Evolutionary conservation across 35 echinoderm and acorn worm species (phyloP), one percentile per base, ranked within the genome.

Genomic region (Heliocidaris erythrogramma): DNA sequence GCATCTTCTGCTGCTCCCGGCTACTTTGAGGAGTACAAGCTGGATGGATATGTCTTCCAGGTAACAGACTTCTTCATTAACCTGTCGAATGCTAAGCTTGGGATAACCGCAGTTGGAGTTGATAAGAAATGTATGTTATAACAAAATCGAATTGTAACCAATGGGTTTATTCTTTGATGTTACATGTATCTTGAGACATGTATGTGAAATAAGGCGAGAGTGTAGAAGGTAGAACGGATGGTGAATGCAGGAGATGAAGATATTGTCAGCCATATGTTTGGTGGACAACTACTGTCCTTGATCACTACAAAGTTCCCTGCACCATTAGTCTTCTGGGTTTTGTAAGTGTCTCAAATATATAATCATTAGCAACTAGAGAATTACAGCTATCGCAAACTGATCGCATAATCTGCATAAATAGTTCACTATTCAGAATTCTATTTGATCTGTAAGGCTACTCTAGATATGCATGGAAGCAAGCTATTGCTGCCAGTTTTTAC

Each of bases 1-100:
- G 98, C 98, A 29, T 97, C 97, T 1, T 96, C 98, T 14, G 98
- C 98, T 14, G 98, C 98, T 50, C 98, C 98, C 24, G 98, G 98
- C 50, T 99, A 99, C 95, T 96, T 96, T 85, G 96, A 97, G 85
- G 98, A 99, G 88, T 97, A 92, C 92, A 97, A 99, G 87, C 95
- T 99, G 52, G 97, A 97, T 93, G 98, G 97, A 30, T 94, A 93
- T 94, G 97, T 99, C 30, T 97, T 97, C 85, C 98, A 99, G 98
- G 98, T 99, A 94, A 94, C 14, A 30, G 5, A 89, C 6, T 48
- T 24, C 5, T 42, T 89, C 31, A 47, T 88, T 29, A 24, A 18
- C 24, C 60, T 69, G 17, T 6, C 5, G 13, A 69, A 69, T 27
- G 2, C 49, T 5, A 13, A 18, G 24, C 60, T 27, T 42, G 16